Conservation (phyloP, 2,797 vertebrate genomes). For the Pelochelys cantorii region DNA sequence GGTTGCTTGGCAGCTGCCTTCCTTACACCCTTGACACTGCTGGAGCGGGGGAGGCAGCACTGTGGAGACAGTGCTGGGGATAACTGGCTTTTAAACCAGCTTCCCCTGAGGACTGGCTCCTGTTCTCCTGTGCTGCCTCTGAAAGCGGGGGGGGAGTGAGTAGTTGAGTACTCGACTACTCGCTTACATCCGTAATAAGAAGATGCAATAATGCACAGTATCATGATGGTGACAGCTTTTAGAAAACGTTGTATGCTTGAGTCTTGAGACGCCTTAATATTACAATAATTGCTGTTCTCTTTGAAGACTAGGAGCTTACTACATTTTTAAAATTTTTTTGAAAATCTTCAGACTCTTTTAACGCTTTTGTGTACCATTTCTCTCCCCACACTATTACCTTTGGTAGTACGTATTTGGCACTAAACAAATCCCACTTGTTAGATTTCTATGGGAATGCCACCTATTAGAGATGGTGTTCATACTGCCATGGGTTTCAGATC, state of each 20-base stretch:
- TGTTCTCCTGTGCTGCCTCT: too few relatives aligned
- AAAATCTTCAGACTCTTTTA: neutral
- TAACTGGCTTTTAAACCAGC: too few relatives aligned
- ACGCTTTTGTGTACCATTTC: neutral
- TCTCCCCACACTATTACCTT: neutral
- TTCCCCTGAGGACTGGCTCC: too few relatives aligned
- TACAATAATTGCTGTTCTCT: accelerated
- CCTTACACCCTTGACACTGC: too few relatives aligned
- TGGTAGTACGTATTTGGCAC: accelerated
- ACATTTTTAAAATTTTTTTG: neutral
- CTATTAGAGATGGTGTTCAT: neutral
- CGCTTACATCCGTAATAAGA: neutral
- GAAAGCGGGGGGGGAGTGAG: too few relatives aligned
- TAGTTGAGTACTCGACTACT: too few relatives aligned
- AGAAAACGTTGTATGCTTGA: neutral
- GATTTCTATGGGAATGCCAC: neutral
- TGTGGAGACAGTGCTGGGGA: too few relatives aligned
- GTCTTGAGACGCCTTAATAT: neutral
- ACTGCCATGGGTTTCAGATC: neutral
- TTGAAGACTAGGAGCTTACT: neutral
- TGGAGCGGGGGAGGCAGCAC: too few relatives aligned
- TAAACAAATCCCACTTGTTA: neutral
- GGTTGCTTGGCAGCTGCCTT: too few relatives aligned
- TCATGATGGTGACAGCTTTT: neutral
- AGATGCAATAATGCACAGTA: neutral